A percentile compares a stretch with the other conserved stretches of the same genome.
Conservation (phyloP, 2,888 invertebrate species). For the Oligia fasciuncula region DNA sequence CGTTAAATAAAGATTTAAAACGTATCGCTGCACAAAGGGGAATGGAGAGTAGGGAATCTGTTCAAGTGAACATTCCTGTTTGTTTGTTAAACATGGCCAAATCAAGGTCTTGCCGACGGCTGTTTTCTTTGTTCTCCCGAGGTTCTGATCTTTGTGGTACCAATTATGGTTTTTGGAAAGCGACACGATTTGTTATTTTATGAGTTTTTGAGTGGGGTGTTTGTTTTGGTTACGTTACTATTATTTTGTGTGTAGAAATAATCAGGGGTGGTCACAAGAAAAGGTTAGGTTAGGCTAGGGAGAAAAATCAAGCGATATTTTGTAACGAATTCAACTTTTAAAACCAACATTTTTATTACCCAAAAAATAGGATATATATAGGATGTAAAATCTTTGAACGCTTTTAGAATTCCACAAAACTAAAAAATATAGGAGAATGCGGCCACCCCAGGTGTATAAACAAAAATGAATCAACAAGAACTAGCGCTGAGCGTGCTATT, state of each 20-base stretch:
- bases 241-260: background rate
- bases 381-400: background rate
- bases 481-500: constrained; percentile 33
- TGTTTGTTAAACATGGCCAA: constrained; percentile 53
- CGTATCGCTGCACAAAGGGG: constrained; percentile 51
- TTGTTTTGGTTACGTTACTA: constrained; percentile 1
- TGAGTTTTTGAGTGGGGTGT: background rate
- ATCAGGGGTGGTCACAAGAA: background rate
- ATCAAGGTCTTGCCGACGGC: constrained; percentile 46
- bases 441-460: constrained; percentile 43
- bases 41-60: constrained; percentile 23
- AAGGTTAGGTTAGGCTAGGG: background rate
- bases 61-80: constrained; percentile 49
- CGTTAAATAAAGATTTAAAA: constrained; percentile 53
- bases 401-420: background rate
- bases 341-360: background rate
- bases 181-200: constrained; percentile 17
- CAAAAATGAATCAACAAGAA: constrained; percentile 56
- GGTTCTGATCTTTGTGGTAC: constrained; percentile 32
- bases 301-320: background rate
- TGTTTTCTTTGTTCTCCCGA: constrained; percentile 56
- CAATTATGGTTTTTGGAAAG: constrained; percentile 28
- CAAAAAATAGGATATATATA: background rate
- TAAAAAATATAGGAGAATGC: constrained; percentile 4
- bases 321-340: background rate